Base-by-base conservation (phyloP, 1,140 invertebrate genomes). In the Asbolus verrucosus region DNA sequence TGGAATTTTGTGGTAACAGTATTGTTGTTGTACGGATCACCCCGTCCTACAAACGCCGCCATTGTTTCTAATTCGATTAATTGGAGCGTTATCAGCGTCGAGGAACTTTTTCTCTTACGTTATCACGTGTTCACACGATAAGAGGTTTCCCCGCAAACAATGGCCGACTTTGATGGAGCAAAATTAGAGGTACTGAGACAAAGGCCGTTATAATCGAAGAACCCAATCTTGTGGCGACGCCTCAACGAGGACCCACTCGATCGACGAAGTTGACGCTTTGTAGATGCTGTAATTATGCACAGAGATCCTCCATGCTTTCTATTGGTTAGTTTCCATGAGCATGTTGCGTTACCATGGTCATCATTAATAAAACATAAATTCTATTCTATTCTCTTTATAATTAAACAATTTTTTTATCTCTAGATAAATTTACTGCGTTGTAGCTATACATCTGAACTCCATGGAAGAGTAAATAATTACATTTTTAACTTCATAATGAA, bases 1-100 rank as follows among this genome's bases (percentile, higher is more conserved):
- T 36, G 33, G 33, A 36, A 36, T 36, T 36, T 36, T 36, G 11
- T n/a, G 6, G 33, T 36, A 11, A 36, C 11, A 3, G 33, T 36
- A n/a, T 6, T 11, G 33, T 36, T 36, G 6, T n/a, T 11, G 6
- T 9, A n/a, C n/a, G 33, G 33, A 6, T 36, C 11, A n/a, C n/a
- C n/a, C n/a, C n/a, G n/a, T n/a, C n/a, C n/a, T n/a, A n/a, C n/a
- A n/a, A n/a, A 36, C 33, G 33, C 2, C 6, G 33, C 33, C 33
- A n/a, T 36, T 36, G 33, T 36, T 11, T 36, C 33, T n/a, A n/a
- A 36, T 36, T 36, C 6, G 6, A 36, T 36, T 36, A 36, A 36
- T 36, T 11, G 33, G 11, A 36, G 33, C 11, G 33, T 36, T 36
- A 36, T 36, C 33, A 36, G 11, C 11, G 6, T 4, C 11, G 5